Conservation (phyloP, 1,140 invertebrate genomes). For the Drosophila serrata region DNA sequence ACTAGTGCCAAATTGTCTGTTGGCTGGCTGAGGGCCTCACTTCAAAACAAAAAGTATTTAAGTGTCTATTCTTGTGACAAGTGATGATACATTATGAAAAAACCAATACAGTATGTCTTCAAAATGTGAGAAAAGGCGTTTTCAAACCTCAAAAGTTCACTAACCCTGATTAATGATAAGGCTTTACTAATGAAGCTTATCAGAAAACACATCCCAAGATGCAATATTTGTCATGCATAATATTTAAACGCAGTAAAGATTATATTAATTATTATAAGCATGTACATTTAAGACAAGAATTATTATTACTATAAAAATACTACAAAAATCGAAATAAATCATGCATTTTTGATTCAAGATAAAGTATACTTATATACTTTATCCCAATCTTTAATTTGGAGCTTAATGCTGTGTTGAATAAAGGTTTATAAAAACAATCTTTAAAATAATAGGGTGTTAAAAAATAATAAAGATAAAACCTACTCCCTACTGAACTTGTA, state of each 20-base stretch:
- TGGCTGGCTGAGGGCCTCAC: conserved; percentile 9
- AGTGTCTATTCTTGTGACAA: conserved; percentile 23
- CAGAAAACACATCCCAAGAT: neutral
- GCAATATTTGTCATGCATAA: neutral
- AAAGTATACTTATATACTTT: too few relatives aligned
- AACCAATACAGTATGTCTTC: conserved; percentile 7
- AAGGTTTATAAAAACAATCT: neutral
- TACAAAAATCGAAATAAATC: too few relatives aligned
- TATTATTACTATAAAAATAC: neutral
- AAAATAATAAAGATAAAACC: neutral
- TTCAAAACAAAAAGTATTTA: conserved; percentile 19
- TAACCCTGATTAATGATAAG: neutral
- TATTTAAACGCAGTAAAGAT: conserved; percentile 3
- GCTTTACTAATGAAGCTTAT: neutral
- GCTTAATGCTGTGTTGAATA: too few relatives aligned
- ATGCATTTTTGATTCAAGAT: too few relatives aligned
- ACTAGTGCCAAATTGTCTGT: conserved; percentile 19
- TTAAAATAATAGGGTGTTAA: neutral
- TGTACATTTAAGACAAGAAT: neutral
- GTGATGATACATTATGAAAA: conserved; percentile 8
- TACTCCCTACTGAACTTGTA: too few relatives aligned
- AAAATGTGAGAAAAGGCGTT: neutral
- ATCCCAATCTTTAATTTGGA: too few relatives aligned
- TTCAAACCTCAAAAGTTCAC: neutral
- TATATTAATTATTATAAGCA: neutral